Evolutionary conservation across 2,113 vertebrate species (phyloP).

Genomic region (Sterrhoptilus dennistouni): DNA sequence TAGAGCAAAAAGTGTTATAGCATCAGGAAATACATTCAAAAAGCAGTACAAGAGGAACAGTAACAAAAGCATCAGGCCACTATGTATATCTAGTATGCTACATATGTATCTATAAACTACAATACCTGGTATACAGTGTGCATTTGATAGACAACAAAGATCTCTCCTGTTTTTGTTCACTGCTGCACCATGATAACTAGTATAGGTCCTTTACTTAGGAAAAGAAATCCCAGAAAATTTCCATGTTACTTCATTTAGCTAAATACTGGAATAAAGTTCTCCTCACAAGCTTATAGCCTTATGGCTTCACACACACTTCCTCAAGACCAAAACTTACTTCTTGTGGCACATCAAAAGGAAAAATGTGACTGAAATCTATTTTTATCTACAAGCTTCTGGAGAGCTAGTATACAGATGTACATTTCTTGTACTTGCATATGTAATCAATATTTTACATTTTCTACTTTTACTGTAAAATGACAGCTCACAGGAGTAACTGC

Average conservation of each 20-base stretch:
- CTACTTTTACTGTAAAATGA: not conserved
- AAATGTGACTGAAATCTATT: not conserved
- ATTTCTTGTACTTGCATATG: slow-evolving; percentile 2
- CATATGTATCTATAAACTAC: not conserved
- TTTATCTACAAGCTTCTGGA: not conserved
- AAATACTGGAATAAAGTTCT: not conserved
- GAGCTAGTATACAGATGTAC: not conserved
- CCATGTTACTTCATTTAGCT: not conserved
- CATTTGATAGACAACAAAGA: not conserved
- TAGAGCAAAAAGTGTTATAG: not conserved
- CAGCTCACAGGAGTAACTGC: not conserved
- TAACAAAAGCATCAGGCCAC: not conserved
- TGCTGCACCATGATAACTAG: not conserved
- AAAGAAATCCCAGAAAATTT: not conserved
- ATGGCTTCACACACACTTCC: not conserved
- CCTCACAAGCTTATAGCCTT: not conserved
- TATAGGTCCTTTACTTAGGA: not conserved
- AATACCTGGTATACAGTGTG: not conserved
- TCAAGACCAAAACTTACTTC: not conserved
- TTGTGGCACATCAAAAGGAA: not conserved
- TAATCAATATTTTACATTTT: slow-evolving; percentile 37
- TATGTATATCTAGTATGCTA: not conserved
- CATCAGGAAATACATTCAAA: not conserved
- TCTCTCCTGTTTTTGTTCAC: not conserved
- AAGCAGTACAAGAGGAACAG: not conserved